Conservation (phyloP, 2,113 vertebrate genomes). For the Tonatia bakeri region DNA sequence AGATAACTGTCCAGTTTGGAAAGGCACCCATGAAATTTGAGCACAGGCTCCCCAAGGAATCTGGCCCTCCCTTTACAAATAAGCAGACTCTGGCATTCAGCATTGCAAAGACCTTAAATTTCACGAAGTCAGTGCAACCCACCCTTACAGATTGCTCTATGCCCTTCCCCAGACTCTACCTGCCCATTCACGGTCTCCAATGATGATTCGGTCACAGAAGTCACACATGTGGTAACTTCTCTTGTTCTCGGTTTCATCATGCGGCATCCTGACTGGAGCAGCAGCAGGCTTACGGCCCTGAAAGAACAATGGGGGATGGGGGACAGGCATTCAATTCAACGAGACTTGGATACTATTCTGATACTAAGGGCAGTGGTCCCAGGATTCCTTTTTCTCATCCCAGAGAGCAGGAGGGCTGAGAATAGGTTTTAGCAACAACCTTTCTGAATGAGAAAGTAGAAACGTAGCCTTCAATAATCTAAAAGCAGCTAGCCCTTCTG, state of each 20-base stretch:
- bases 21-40: neutral
- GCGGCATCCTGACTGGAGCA: constrained; percentile 83
- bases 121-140: neutral
- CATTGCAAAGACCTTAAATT: neutral
- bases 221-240: constrained; percentile 86
- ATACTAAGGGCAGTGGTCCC: neutral
- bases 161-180: constrained; percentile 79
- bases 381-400: constrained; percentile 44
- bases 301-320: neutral
- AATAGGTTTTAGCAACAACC: constrained; percentile 49
- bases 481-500: constrained; percentile 32
- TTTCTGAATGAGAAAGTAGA: constrained; percentile 41
- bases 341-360: constrained; percentile 12
- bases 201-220: constrained; percentile 89
- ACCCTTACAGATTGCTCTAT: neutral
- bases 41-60: neutral
- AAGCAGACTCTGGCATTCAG: neutral
- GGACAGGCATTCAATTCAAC: neutral
- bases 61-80: neutral
- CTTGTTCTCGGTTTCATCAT: constrained; percentile 81
- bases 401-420: constrained; percentile 23
- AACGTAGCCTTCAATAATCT: neutral
- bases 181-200: constrained; percentile 95
- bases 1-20: neutral
- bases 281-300: constrained; percentile 84